Base-by-base conservation (phyloP, 2,113 vertebrate species). In the Gallinago media region DNA sequence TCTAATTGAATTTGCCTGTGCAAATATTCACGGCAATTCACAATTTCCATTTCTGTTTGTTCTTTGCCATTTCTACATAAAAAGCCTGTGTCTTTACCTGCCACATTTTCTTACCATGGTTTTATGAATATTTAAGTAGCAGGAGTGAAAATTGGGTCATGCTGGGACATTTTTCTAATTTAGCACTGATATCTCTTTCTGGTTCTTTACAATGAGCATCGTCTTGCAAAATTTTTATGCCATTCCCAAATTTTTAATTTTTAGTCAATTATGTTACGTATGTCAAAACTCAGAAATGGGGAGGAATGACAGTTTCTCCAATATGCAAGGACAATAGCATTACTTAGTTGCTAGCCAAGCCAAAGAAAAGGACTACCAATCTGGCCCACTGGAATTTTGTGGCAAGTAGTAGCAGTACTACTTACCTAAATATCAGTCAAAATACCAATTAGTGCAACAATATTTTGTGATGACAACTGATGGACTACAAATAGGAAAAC, bases 371-470 rank as follows among this genome's bases (percentile, higher is more conserved):
- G 8, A 62, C 29, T 65, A 73, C 8, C 8, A 23, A 6, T 13
- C 32, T 7, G 2, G 3, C 10, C 19, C 38, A 42, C 9, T 6
- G 1, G 3, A 88, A 50, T 29, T 50, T 6, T 26, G 2, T 25
- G 15, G 31, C 16, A 75, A 67, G 22, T 66, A 31, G 66, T 1
- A 74, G 27, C 31, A 93, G 22, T n/a, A 59, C 36, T 31, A 29
- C 8, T 80, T 83, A 62, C 8, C 15, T 20, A 65, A 73, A 79
- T 67, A 50, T 12, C 55, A 15, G 18, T 68, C 21, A 52, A 52
- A 95, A 88, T 36, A 52, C 34, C 54, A 75, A 22, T n/a, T 40
- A 76, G 16, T 31, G 18, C 16, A 79, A 66, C 40, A 67, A 68
- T 56, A 90, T 36, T 85, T 79, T 68, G 68, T 36, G 31, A 76